Conservation (phyloP, 2,888 invertebrate species). For the Listrodromus nycthemerus region DNA sequence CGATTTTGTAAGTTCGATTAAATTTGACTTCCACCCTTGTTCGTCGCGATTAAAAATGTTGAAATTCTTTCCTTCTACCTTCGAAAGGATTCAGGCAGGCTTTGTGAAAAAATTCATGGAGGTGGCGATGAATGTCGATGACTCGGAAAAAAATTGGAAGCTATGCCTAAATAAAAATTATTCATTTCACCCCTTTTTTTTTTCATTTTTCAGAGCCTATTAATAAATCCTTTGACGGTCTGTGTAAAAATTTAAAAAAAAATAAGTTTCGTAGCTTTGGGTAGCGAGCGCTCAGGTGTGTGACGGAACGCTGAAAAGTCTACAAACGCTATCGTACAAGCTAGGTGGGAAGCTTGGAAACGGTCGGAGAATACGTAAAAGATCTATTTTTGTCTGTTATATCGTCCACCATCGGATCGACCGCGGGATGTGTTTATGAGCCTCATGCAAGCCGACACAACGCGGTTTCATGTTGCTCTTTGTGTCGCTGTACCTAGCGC, state of each 20-base stretch:
- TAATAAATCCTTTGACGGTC: too few relatives aligned
- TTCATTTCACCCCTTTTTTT: too few relatives aligned
- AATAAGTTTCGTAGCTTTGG: background rate
- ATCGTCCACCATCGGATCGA: conserved; percentile 45
- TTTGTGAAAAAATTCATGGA: too few relatives aligned
- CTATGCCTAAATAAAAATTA: too few relatives aligned
- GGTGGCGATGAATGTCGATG: too few relatives aligned
- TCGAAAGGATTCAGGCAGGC: too few relatives aligned
- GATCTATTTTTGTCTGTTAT: conserved; percentile 65
- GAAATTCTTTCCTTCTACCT: too few relatives aligned
- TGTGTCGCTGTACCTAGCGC: conserved; percentile 2
- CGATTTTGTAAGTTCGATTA: too few relatives aligned
- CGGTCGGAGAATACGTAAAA: conserved; percentile 51
- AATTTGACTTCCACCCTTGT: too few relatives aligned
- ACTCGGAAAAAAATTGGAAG: too few relatives aligned
- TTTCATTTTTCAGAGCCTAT: too few relatives aligned
- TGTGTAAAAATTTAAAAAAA: background rate
- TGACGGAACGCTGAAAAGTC: conserved; percentile 35
- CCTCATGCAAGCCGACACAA: conserved; percentile 27
- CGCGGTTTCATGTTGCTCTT: conserved; percentile 5
- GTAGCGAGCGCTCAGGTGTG: conserved; percentile 30
- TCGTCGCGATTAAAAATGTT: too few relatives aligned
- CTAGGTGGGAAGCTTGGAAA: conserved; percentile 8
- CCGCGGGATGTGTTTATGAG: conserved; percentile 19
- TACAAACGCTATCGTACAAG: background rate